Evolutionary conservation across 2,797 vertebrate genomes (phyloP), one percentile per base, ranked within the genome.

Genomic region (Enteromius treurensis): DNA sequence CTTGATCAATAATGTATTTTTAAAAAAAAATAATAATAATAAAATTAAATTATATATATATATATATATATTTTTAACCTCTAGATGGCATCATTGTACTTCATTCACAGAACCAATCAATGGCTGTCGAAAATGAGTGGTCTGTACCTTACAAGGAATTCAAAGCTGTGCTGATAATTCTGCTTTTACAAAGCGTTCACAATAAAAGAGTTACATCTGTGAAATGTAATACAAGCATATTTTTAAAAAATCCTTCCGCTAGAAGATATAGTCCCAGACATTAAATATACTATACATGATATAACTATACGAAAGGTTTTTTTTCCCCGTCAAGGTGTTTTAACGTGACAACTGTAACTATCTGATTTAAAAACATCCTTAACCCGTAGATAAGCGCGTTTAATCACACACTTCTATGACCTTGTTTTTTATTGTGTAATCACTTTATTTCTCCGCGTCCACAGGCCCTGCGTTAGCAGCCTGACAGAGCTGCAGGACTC

Each of bases 401-500:
- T 67, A 67, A 40, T 75, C 42, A 15, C 4, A 17, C 5, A 34
- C 47, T 34, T 14, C 26, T 34, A 10, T 74, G 69, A 49, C 3
- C 7, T 15, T 81, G 69, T 42, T 21, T 79, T 40, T n/a, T 37
- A 11, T 71, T 71, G 14, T 23, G 45, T n/a, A 51, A 53, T 53
- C 26, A 19, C 17, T 13, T 2, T 21, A 53, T 75, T 19, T 5
- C n/a, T 55, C 4, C 21, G 13, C 26, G 64, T 58, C n/a, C 58
- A 21, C 21, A 69, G 32, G 64, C 71, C 64, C 29, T 7, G 26
- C 13, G 13, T 7, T 3, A 29, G 23, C 13, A 14, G 58, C 23
- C 23, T 15, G 55, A 21, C 32, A 60, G 69, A 68, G 65, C 70
- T 15, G 77, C 92, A 91, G 94, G 92, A 91, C 92, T 89, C 90